Conservation (phyloP, 2,888 invertebrate species). For the Apodemia zela region DNA sequence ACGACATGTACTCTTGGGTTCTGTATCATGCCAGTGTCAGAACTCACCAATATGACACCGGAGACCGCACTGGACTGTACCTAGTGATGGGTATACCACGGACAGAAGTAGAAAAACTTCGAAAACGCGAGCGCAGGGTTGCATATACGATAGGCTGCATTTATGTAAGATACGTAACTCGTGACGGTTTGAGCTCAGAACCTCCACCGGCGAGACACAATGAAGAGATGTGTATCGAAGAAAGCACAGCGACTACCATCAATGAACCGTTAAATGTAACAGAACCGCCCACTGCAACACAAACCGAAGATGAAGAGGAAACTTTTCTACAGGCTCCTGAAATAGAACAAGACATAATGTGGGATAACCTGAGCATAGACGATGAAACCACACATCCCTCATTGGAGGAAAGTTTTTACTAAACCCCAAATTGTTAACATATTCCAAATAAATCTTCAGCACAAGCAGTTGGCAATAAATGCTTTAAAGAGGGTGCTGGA, state of each 20-base stretch:
- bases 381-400: too few relatives aligned
- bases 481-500: too few relatives aligned
- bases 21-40: neutral
- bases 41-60: neutral
- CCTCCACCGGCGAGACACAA: neutral
- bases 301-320: neutral
- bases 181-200: too few relatives aligned
- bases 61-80: neutral
- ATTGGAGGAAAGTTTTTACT: too few relatives aligned
- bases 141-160: neutral
- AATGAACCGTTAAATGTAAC: neutral
- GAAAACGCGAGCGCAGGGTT: neutral
- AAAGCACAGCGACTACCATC: neutral
- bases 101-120: neutral
- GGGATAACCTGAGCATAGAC: too few relatives aligned
- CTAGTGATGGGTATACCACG: neutral
- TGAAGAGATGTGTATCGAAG: neutral
- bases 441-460: too few relatives aligned
- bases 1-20: neutral
- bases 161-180: too few relatives aligned
- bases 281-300: neutral
- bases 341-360: too few relatives aligned
- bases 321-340: neutral
- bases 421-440: too few relatives aligned
- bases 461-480: too few relatives aligned